phyloP scores from a whole-genome alignment of 2,113 vertebrate genomes.

The Nyctibius bracteatus region DNA sequence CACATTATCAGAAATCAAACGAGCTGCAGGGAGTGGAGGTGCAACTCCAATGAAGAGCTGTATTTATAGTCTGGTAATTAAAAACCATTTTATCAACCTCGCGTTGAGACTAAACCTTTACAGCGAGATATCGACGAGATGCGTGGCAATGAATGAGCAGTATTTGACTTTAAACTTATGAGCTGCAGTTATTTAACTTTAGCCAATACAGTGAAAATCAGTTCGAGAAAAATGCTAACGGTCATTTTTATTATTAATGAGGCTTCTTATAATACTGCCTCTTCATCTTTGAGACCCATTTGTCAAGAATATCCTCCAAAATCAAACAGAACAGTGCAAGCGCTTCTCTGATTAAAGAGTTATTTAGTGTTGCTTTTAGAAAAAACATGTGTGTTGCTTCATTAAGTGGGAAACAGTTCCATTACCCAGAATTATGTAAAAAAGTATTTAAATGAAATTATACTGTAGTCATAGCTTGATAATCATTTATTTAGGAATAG shows the following conservation, averaged over 20 bases:
- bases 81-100: slow-evolving; percentile 91
- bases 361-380: slow-evolving; percentile 53
- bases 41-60: slow-evolving; percentile 75
- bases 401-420: slow-evolving; percentile 8
- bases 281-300: slow-evolving; percentile 37
- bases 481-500: not conserved
- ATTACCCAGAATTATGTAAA: not conserved
- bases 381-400: slow-evolving; percentile 6
- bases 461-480: not conserved
- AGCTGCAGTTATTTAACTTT: slow-evolving; percentile 81
- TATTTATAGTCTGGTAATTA: slow-evolving; percentile 94
- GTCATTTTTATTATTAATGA: slow-evolving; percentile 71
- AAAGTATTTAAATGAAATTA: not conserved
- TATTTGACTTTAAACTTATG: slow-evolving; percentile 86
- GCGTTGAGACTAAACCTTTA: slow-evolving; percentile 74
- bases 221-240: slow-evolving; percentile 56
- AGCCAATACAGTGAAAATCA: slow-evolving; percentile 60
- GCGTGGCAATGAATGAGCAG: slow-evolving; percentile 77
- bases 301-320: slow-evolving; percentile 41
- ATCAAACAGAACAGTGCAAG: slow-evolving; percentile 24
- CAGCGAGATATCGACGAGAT: slow-evolving; percentile 81
- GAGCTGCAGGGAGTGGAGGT: slow-evolving; percentile 69
- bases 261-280: slow-evolving; percentile 29
- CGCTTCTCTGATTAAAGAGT: slow-evolving; percentile 50
- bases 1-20: slow-evolving; percentile 97